Base-by-base conservation (phyloP, 2,113 vertebrate genomes). In the Galeopterus variegatus region DNA sequence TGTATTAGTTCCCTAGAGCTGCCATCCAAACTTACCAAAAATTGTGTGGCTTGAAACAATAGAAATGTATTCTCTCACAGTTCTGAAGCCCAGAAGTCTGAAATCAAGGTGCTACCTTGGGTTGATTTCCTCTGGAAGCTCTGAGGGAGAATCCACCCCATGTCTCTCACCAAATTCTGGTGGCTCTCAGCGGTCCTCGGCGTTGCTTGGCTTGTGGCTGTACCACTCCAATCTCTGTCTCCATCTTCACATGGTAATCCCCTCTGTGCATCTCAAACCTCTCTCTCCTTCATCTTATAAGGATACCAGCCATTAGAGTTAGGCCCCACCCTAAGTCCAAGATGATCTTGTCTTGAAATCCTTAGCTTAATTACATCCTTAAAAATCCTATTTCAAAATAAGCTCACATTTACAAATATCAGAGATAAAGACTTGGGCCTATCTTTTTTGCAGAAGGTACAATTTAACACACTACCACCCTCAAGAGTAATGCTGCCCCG, bases 61-160 rank as follows among this genome's bases (percentile, higher is more conserved):
- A 80, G 33, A 60, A 54, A 96, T 56, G 1, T 8, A 18, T 41
- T 50, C 2, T 4, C 15, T 89, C 14, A 45, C 0, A n/a, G 21
- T 75, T 88, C 60, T 85, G 73, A 21, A 88, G 36, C 19, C 26
- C 56, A 69, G 62, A 77, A 79, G 17, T 58, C 65, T 83, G 31
- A 48, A 76, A 26, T 50, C 10, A 31, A 76, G 31, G 5, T 48
- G 0, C 14, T 15, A 7, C 18, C 17, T 17, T 17, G 14, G 13
- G 2, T 10, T 33, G 10, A 6, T 28, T 36, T 60, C 26, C 24
- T 45, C 33, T 73, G 24, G 24, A 79, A 11, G 18, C 3, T 45
- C 41, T 31, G 2, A 80, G 52, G 52, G 8, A 54, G 5, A 48
- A 4, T 13, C 12, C 1, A 0, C 0, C 6, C 56, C 12, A 5